Conservation (phyloP, 1,140 invertebrate genomes). For the Mycetomoellerius zeteki region DNA sequence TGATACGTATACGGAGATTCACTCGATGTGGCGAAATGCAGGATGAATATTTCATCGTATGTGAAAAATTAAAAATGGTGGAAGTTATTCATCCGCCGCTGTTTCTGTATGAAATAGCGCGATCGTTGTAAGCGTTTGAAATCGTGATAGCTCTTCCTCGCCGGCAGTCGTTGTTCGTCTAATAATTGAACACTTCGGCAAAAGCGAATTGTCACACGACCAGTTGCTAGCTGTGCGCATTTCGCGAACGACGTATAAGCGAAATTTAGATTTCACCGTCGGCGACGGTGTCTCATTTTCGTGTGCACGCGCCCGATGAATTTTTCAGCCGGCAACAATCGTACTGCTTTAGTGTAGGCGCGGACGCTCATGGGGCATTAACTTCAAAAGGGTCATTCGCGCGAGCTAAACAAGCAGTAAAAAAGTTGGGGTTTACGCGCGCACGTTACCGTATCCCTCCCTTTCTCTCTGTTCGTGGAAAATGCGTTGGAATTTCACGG, state of each 20-base stretch:
- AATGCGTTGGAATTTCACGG: conserved; percentile 73
- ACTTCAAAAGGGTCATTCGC: conserved; percentile 77
- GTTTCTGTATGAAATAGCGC: conserved; percentile 39
- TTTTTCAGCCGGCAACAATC: conserved; percentile 75
- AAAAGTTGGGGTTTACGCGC: conserved; percentile 68
- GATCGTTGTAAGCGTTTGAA: neutral
- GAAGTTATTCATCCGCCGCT: conserved; percentile 19
- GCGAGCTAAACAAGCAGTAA: conserved; percentile 77
- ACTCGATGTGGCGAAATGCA: conserved; percentile 34
- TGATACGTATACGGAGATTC: conserved; percentile 2
- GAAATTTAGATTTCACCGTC: conserved; percentile 66
- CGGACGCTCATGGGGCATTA: conserved; percentile 74
- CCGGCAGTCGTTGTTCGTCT: neutral
- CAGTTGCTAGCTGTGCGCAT: neutral
- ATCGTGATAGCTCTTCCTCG: neutral
- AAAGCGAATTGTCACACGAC: conserved; percentile 37
- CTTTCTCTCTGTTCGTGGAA: conserved; percentile 38
- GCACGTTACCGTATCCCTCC: conserved; percentile 26
- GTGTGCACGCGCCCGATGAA: conserved; percentile 67
- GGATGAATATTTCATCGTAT: conserved; percentile 45
- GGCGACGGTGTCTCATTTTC: conserved; percentile 46
- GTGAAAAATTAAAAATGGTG: conserved; percentile 50
- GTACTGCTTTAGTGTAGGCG: conserved; percentile 70
- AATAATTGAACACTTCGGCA: conserved; percentile 56
- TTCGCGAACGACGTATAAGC: conserved; percentile 9